phyloP scores from a whole-genome alignment of 1,140 invertebrate species.

The Neocloeon triangulifer region DNA sequence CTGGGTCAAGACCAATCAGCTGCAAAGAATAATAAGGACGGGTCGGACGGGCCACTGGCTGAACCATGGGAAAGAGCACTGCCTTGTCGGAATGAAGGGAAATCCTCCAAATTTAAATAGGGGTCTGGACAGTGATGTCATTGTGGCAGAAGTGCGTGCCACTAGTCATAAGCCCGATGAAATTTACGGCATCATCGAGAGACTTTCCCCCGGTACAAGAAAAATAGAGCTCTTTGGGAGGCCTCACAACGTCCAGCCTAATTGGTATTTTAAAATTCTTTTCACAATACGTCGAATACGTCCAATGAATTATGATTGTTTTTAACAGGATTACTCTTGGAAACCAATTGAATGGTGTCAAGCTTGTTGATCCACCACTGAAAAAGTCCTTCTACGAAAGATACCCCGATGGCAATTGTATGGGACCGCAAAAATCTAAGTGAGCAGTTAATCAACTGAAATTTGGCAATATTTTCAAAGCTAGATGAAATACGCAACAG shows the following conservation, averaged over 20 bases:
- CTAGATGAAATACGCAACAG: too few relatives aligned
- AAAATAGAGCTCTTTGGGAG: slow-evolving; percentile 96
- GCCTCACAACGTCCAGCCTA: slow-evolving; percentile 94
- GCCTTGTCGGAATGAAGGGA: slow-evolving; percentile 87
- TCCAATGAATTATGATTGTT: slow-evolving; percentile 7
- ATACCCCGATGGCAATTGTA: slow-evolving; percentile 85
- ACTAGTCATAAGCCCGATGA: slow-evolving; percentile 97
- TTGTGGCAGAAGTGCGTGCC: slow-evolving; percentile 91
- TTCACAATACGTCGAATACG: too few relatives aligned
- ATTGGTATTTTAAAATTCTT: slow-evolving; percentile 59
- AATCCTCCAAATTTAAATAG: slow-evolving; percentile 76
- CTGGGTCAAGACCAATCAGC: slow-evolving; percentile 97
- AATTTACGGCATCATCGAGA: slow-evolving; percentile 82
- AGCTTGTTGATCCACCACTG: slow-evolving; percentile 77
- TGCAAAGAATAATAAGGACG: slow-evolving; percentile 90
- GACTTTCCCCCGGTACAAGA: slow-evolving; percentile 72
- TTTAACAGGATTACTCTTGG: slow-evolving; percentile 63
- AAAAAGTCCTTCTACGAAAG: slow-evolving; percentile 71
- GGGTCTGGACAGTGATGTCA: slow-evolving; percentile 91
- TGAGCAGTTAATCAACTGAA: too few relatives aligned
- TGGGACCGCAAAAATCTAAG: slow-evolving; percentile 23
- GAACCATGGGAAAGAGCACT: slow-evolving; percentile 97
- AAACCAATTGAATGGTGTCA: slow-evolving; percentile 87
- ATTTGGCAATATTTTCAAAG: too few relatives aligned
- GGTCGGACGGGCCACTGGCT: slow-evolving; percentile 94